Evolutionary conservation across 1,140 invertebrate genomes (phyloP), one percentile per base, ranked within the genome.

Genomic region (Trissolcus basalis): DNA sequence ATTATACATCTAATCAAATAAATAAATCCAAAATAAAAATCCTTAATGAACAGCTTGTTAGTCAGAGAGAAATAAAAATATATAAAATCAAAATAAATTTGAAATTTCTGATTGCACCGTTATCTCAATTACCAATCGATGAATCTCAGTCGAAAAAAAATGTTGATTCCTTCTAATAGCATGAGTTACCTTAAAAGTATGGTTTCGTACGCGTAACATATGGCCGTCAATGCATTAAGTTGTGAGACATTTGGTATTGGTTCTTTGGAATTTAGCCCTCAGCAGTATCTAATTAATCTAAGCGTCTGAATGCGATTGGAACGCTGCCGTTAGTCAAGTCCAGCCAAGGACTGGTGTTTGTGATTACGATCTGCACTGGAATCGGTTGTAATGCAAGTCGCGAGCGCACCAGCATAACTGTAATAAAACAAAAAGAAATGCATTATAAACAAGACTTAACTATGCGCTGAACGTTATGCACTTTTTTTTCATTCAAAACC

Each of bases 251-350:
- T 72, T 13, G 33, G 35, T 49, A 54, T 55, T 27, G 54, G 15
- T 68, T 65, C 61, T 61, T 67, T 27, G 68, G 61, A 48, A 73
- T 72, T 68, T 72, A 43, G 68, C 70, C 36, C 56, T 53, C 43
- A 55, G 58, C 59, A n/a, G 49, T 56, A 59, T 72, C 59, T 74
- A 80, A 81, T 81, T 80, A 78, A 77, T 80, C 71, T 53, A 67
- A 72, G 53, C 51, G 67, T 73, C 72, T 70, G 73, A 77, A 81
- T 80, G 49, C 45, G 78, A 78, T 82, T 68, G 72, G 49, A 71
- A 64, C 63, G 50, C 44, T 61, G 55, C 69, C 59, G 74, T 72
- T 76, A 79, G 67, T 58, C 41, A 33, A 44, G 41, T 45, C 15
- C 1, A 27, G 14, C 44, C 72, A 77, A 72, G 73, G 73, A 68